Evolutionary conservation across 1,140 invertebrate species (phyloP), one percentile per base, ranked within the genome.

Genomic region (Neodiprion fabricii): DNA sequence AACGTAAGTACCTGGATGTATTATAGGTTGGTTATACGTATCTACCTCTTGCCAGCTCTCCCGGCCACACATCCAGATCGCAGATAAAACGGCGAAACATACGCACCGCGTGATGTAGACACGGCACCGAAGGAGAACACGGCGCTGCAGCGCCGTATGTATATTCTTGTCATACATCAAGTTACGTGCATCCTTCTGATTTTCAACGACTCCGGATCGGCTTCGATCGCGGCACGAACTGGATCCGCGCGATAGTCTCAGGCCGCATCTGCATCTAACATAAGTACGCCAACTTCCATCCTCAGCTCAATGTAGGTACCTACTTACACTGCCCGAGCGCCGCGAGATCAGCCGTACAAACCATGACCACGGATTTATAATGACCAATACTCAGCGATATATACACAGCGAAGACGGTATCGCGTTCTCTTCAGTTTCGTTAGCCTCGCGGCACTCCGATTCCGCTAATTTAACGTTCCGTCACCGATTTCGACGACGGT

Each of bases 11-110:
- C 28, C 28, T 40, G 28, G 11, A 61, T 61, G 53, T 61, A 61
- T 61, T 61, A 61, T 61, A 40, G 28, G 28, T 40, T 40, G 28
- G 28, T 40, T 40, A 61, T 61, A 61, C 11, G 53, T 61, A 61
- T 61, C 53, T 61, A 17, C 53, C 53, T 61, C 28, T 40, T 68
- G 47, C 68, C 71, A 72, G 72, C 75, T 75, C 28, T 40, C 73
- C 79, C 78, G 78, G 79, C 80, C 82, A 79, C 82, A 78, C 79
- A 80, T 81, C 79, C 80, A 80, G 81, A 82, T 84, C 72, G 75
- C 80, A 82, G 82, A 83, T 84, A 83, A 79, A 81, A 71, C 67
- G 73, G 40, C 74, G 48, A 70, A 71, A 71, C 72, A 67, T 72
- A 76, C 75, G 68, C 73, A 72, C 68, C 40, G 48, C 71, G 17